phyloP scores from a whole-genome alignment of 2,113 vertebrate genomes.

The Dunckerocampus dactyliophorus region DNA sequence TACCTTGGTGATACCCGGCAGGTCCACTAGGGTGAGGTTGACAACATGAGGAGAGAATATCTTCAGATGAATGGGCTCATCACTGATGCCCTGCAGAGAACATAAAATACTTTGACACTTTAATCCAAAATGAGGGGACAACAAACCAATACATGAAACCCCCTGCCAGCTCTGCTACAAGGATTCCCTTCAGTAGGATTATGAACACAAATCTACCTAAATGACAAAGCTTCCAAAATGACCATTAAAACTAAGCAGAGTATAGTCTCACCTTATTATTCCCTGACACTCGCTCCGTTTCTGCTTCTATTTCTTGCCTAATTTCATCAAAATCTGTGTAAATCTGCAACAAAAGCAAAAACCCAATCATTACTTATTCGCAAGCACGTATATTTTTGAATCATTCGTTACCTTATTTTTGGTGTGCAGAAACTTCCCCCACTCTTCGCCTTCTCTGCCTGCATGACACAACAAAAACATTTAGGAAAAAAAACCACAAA shows the following conservation, averaged over 20 bases:
- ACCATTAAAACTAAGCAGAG: not conserved
- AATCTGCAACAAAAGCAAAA: conserved; percentile 68
- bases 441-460: conserved; percentile 90
- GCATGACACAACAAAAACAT: conserved; percentile 46
- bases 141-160: not conserved
- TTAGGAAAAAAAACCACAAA: not conserved
- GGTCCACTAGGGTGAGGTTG: conserved; percentile 96
- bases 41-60: conserved; percentile 96
- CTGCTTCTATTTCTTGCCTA: conserved; percentile 95
- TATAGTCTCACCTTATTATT: conserved; percentile 86
- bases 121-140: not conserved
- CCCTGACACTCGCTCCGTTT: conserved; percentile 93
- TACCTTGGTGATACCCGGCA: conserved; percentile 97
- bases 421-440: conserved; percentile 99
- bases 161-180: too few relatives aligned
- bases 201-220: not conserved
- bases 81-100: conserved; percentile 87
- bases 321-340: conserved; percentile 97
- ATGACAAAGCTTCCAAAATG: not conserved
- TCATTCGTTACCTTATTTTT: conserved; percentile 85
- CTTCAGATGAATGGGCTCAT: conserved; percentile 96
- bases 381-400: too few relatives aligned
- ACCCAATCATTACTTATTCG: not conserved
- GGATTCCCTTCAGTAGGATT: not conserved
- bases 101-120: conserved; percentile 3